phyloP scores from a whole-genome alignment of 2,888 invertebrate genomes.

The Melipona beecheii region DNA sequence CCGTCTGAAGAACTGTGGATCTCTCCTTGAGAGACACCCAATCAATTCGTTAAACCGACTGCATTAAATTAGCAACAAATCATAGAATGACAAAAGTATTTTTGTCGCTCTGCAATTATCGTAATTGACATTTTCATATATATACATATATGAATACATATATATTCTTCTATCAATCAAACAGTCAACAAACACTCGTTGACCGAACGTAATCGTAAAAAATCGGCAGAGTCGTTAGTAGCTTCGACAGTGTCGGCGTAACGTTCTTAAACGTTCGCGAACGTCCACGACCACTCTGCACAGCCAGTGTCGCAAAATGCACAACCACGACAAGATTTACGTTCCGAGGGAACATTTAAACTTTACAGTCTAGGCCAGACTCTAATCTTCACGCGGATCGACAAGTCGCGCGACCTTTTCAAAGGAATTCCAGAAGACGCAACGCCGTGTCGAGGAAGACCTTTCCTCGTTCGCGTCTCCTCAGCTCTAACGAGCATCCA shows the following conservation, averaged over 20 bases:
- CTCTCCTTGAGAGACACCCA: not conserved
- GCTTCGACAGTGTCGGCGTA: not conserved
- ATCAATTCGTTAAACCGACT: not conserved
- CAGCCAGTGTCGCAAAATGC: not conserved
- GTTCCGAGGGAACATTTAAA: constrained; percentile 14
- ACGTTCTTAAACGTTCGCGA: not conserved
- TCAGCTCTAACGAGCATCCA: constrained; percentile 41
- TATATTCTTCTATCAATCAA: no score
- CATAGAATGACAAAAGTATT: no score
- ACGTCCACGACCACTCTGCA: not conserved
- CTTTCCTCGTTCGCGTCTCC: constrained; percentile 49
- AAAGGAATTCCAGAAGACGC: constrained; percentile 28
- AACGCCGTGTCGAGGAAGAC: constrained; percentile 38
- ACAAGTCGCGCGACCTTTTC: constrained; percentile 51
- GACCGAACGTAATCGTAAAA: not conserved
- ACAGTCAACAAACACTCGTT: not conserved
- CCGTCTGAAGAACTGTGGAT: not conserved
- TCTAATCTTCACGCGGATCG: constrained; percentile 52
- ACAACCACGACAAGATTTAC: not conserved
- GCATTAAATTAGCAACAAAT: not conserved
- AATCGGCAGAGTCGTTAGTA: not conserved
- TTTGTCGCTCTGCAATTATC: not conserved
- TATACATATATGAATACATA: no score
- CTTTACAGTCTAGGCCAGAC: not conserved
- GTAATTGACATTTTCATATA: not conserved